These are phyloP conservation scores for Ormyrus thymus DNA, from an alignment of 2,888 invertebrate species.

Conservation along the genomic window DNA sequence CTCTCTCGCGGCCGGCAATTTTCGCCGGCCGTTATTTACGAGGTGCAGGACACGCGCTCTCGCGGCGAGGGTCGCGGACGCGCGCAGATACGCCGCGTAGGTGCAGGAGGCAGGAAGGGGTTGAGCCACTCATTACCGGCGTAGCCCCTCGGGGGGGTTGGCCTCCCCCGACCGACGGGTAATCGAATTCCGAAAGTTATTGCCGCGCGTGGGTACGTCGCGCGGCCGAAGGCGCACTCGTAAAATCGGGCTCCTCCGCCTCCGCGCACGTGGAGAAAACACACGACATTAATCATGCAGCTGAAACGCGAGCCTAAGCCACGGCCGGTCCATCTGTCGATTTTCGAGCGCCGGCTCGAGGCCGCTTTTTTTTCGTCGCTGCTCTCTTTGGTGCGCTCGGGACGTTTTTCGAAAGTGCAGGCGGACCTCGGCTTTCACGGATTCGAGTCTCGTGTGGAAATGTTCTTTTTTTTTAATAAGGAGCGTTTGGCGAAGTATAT, in stretches of 20 bases:
- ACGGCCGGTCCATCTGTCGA: constrained; percentile 47
- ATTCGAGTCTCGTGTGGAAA: too few relatives aligned
- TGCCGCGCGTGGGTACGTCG: constrained; percentile 61
- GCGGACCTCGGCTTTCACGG: too few relatives aligned
- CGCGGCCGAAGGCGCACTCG: constrained; percentile 33
- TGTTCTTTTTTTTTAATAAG: too few relatives aligned
- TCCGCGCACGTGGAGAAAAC: constrained; percentile 44
- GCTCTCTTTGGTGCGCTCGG: too few relatives aligned
- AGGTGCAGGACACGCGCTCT: constrained; percentile 58
- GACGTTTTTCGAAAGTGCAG: too few relatives aligned
- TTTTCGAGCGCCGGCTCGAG: constrained; percentile 17
- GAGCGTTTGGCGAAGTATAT: too few relatives aligned
- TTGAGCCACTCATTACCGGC: constrained; percentile 68
- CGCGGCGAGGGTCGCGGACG: constrained; percentile 14
- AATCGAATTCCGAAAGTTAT: constrained; percentile 73
- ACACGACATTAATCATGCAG: constrained; percentile 55
- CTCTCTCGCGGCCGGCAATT: constrained; percentile 59
- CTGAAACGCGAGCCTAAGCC: constrained; percentile 43
- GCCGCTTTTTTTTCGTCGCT: too few relatives aligned
- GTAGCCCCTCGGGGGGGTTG: constrained; percentile 60
- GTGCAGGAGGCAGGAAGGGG: constrained; percentile 69
- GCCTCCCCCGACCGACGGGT: constrained; percentile 63
- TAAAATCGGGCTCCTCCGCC: constrained; percentile 29
- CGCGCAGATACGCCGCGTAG: constrained; percentile 58
- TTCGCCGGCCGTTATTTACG: constrained; percentile 68